Base-by-base conservation (phyloP, 2,113 vertebrate genomes). In the Stigmatopora nigra region DNA sequence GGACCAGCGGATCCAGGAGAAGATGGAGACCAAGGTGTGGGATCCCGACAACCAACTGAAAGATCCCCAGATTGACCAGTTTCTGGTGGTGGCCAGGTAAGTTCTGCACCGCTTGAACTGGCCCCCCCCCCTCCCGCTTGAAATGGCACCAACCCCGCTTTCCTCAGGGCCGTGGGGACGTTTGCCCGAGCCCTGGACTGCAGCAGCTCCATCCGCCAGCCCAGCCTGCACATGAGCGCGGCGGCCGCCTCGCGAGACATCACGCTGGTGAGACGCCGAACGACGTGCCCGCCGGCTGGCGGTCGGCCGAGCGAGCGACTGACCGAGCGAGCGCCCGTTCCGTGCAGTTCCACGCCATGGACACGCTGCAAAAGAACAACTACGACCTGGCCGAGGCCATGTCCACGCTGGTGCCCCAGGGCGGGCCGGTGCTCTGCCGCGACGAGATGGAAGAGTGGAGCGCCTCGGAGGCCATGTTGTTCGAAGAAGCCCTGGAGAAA, bases 371-470 rank as follows among this genome's bases (percentile, higher is more conserved):
- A 81, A 93, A 92, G 77, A 96, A 96, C 0, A 86, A 88, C 68
- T 96, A 97, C 0, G 94, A 96, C 76, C 82, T 97, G 75, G 94
- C 94, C 31, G 92, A 91, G 72, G 94, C 95, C 70, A 96, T 96
- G 95, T 92, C 95, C 0, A 96, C 93, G 1, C 88, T 97, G 84
- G 95, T 96, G 45, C 94, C 94, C 3, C 95, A 96, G 85, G 95
- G 94, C 0, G 94, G 94, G 0, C 94, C 94, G 0, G 94, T 97
- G 69, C 86, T 97, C 1, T 97, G 94, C 74, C 90, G 94, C 0
- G 94, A 97, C 20, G 94, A 97, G 87, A 97, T 97, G 94, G 94
- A 97, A 76, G 94, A 97, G 67, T 97, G 94, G 94, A 95, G 94
- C 1, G 94, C 94, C 15, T 97, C 94, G 0, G 94, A 97, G 78